A percentile compares a stretch with the other conserved stretches of the same genome.
These are phyloP conservation scores for Andrena marginata DNA, from an alignment of 2,888 invertebrate species.

Conservation along the genomic window DNA sequence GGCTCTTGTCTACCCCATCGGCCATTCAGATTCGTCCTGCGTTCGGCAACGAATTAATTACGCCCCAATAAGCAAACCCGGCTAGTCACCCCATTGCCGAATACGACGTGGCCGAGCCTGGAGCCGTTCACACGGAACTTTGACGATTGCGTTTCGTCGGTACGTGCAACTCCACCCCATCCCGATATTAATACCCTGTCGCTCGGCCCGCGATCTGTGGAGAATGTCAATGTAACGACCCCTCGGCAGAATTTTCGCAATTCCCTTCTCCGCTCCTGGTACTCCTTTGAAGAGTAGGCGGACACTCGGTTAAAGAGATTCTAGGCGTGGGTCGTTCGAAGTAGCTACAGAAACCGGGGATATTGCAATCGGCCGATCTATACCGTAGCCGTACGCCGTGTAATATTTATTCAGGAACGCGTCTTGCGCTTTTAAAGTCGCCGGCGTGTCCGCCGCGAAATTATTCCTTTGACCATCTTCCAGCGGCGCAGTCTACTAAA, in stretches of 20 bases:
- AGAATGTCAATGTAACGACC: not conserved
- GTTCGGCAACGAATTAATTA: slow-evolving; percentile 5
- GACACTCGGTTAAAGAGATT: not conserved
- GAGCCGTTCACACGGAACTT: not conserved
- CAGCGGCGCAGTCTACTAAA: not conserved
- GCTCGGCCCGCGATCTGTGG: not conserved
- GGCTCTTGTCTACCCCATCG: slow-evolving; percentile 10
- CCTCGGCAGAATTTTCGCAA: not conserved
- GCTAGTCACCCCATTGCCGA: slow-evolving; percentile 4
- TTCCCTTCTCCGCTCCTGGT: not conserved
- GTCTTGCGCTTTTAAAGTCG: not conserved
- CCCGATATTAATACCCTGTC: not conserved
- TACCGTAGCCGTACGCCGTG: not conserved
- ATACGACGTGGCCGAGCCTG: not conserved
- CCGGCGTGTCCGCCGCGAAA: slow-evolving; percentile 1
- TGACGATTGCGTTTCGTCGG: not conserved
- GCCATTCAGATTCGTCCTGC: not conserved
- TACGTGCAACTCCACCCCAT: too few relatives aligned
- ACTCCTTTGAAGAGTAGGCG: not conserved
- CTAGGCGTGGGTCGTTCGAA: not conserved
- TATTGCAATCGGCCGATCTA: not conserved
- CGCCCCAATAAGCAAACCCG: not conserved
- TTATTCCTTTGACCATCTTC: not conserved
- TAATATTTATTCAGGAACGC: not conserved
- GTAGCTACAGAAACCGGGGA: not conserved